These are phyloP conservation scores for Caradrina clavipalpis DNA, from an alignment of 2,888 invertebrate species.

Conservation along the genomic window DNA sequence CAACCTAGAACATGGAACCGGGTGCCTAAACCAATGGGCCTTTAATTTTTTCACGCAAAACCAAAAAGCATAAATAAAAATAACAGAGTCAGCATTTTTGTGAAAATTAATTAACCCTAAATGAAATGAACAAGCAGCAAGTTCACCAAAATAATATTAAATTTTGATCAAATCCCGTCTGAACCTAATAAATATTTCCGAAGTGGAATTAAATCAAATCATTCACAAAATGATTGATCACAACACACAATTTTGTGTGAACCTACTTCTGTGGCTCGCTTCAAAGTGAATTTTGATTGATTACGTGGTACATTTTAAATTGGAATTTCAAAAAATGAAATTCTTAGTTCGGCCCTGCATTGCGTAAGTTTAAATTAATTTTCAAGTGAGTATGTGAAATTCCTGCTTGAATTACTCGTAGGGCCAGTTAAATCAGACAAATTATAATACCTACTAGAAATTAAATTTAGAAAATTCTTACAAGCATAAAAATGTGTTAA, in stretches of 20 bases:
- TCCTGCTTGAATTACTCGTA: rapidly evolving
- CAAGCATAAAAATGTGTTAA: no score
- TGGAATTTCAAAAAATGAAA: conserved; percentile 44
- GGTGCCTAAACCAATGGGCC: no score
- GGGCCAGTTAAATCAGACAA: no score
- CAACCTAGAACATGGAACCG: no score
- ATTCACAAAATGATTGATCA: conserved; percentile 77
- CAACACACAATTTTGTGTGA: conserved; percentile 70
- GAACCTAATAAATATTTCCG: conserved; percentile 42
- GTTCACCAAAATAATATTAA: conserved; percentile 15
- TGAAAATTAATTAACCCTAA: conserved; percentile 10
- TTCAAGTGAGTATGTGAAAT: conserved; percentile 3
- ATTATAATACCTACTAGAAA: no score
- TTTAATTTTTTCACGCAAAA: no score
- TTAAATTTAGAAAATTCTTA: no score
- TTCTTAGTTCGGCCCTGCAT: background rate
- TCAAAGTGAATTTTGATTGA: conserved; percentile 75
- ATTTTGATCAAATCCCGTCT: conserved; percentile 31
- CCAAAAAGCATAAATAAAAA: background rate
- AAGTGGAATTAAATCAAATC: conserved; percentile 71
- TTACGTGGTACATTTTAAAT: conserved; percentile 62
- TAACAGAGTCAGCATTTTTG: background rate
- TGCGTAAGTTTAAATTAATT: conserved; percentile 28
- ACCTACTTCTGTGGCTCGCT: conserved; percentile 68
- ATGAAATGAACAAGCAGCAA: conserved; percentile 1